Conservation (phyloP, 1,140 invertebrate species). For the Drosophila willistoni region DNA sequence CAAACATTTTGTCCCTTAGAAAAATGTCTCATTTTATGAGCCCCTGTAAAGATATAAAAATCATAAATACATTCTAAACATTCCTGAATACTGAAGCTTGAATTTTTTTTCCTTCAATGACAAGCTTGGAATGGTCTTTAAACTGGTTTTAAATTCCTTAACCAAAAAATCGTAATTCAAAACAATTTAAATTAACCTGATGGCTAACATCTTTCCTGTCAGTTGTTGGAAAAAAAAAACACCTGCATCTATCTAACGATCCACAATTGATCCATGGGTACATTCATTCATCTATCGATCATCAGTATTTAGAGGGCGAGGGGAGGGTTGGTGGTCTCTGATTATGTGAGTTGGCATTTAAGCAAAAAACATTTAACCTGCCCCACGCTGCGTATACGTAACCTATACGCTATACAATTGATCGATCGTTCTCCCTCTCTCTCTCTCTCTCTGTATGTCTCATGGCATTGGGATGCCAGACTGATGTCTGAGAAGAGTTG, state of each 20-base stretch:
- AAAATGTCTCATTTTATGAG: too few species aligned
- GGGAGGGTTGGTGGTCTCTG: neutral
- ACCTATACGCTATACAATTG: conserved; percentile 30
- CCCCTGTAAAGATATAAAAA: too few species aligned
- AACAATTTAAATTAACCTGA: too few species aligned
- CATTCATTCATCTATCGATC: conserved; percentile 1
- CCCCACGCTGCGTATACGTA: conserved; percentile 63
- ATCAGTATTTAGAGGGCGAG: neutral
- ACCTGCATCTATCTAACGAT: neutral
- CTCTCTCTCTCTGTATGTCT: neutral
- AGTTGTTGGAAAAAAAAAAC: neutral
- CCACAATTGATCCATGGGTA: neutral
- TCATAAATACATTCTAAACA: too few species aligned
- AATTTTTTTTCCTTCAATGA: too few species aligned
- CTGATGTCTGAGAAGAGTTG: conserved; percentile 15
- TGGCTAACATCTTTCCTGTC: too few species aligned
- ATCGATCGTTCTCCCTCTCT: conserved; percentile 21
- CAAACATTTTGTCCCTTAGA: too few species aligned
- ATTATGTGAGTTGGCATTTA: conserved; percentile 14
- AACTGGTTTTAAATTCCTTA: too few species aligned
- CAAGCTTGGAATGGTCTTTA: too few species aligned
- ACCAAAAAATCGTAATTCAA: too few species aligned
- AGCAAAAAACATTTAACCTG: conserved; percentile 19
- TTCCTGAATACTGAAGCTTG: too few species aligned
- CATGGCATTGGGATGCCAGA: conserved; percentile 52